Evolutionary conservation across 2,797 vertebrate genomes (phyloP), one percentile per base, ranked within the genome.

Genomic region (Lateolabrax maculatus): DNA sequence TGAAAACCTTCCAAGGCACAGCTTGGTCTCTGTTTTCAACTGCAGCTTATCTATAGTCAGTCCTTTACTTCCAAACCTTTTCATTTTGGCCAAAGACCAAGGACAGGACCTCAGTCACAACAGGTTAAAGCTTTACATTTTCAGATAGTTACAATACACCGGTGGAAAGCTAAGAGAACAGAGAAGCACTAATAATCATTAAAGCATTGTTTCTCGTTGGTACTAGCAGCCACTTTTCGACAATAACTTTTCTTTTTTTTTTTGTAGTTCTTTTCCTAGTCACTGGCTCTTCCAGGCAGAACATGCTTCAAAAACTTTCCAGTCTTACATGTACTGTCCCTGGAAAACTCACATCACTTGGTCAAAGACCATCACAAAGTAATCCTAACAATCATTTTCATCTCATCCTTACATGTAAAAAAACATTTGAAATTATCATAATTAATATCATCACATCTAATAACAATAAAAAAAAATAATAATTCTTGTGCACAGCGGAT

Each of bases 111-210:
- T 71, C 66, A 37, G 75, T 63, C 74, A 60, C 69, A 79, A 84
- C 88, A 81, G 76, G 71, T 88, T 95, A 96, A 96, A 95, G 94
- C 94, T 94, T 94, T 89, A 74, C 39, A 79, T 81, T 85, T 81
- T 71, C 62, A 84, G 36, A 82, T 90, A 83, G 74, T 73, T 75
- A 79, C 83, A 84, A 84, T 70, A 66, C 31, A 72, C 37, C 51
- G 63, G 55, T 52, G 39, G 31, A 71, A 75, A 31, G 46, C 72
- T 79, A 29, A 16, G 60, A 61, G 36, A 84, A 75, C 46, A 70
- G 65, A 77, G 81, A 90, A 75, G 78, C 81, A 90, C 84, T 76
- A 82, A 76, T 25, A 60, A 83, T 83, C 52, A 78, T 95, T 93
- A 94, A 95, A 94, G 87, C 91, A 91, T 90, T 79, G 44, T 73